Percentiles rank a stretch among this genome's conserved stretches.
These are phyloP conservation scores for Hedychridium roseum DNA, from an alignment of 2,888 invertebrate genomes.

Conservation along the genomic window DNA sequence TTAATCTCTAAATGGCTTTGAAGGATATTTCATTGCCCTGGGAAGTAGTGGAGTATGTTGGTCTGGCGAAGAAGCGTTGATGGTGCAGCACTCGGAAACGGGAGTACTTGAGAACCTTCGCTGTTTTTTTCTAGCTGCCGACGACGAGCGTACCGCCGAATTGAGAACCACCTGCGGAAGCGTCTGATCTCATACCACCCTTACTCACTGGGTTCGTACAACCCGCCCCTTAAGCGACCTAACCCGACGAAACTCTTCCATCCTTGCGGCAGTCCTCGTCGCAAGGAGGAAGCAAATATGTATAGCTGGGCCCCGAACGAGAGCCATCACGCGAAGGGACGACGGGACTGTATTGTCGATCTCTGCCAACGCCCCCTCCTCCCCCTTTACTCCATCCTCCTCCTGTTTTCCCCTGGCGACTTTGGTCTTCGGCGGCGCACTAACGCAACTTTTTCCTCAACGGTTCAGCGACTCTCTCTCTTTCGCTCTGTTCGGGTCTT, in stretches of 20 bases:
- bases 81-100: no score
- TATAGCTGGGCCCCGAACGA: constrained; percentile 3
- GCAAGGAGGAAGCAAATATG: constrained; percentile 15
- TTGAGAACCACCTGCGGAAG: constrained; percentile 38
- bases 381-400: constrained; percentile 5
- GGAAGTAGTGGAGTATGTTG: no score
- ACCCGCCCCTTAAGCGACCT: constrained; percentile 8
- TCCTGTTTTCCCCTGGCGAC: neutral
- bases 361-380: constrained; percentile 1
- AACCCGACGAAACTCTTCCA: constrained; percentile 14
- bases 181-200: constrained; percentile 27
- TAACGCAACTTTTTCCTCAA: no score
- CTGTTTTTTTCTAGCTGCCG: no score
- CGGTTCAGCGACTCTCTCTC: no score
- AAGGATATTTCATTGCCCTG: no score
- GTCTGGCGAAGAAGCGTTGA: no score
- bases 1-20: no score
- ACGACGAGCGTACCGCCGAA: no score
- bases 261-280: constrained; percentile 16
- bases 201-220: constrained; percentile 1
- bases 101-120: no score
- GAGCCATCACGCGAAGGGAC: constrained; percentile 22
- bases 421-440: neutral
- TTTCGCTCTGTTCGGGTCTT: no score
- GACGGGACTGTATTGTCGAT: constrained; percentile 32